phyloP scores from a whole-genome alignment of 1,140 invertebrate species.

The Phenacoccus solenopsis region DNA sequence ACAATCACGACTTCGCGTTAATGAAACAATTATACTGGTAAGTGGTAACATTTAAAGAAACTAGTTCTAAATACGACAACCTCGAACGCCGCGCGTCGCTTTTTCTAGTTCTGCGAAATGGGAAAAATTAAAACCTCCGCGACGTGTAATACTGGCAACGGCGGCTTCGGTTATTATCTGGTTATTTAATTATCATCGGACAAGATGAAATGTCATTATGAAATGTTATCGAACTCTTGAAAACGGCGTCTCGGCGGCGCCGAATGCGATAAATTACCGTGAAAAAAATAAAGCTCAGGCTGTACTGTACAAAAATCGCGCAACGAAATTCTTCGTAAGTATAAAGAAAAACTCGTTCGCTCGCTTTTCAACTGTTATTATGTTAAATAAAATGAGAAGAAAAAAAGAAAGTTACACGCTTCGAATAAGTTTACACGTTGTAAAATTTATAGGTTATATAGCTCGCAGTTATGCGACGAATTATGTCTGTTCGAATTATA shows the following conservation, averaged over 20 bases:
- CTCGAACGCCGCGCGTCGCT: background rate
- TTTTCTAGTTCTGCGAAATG: background rate
- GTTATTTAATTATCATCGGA: conserved; percentile 8
- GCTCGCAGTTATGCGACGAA: background rate
- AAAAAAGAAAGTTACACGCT: background rate
- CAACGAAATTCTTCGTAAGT: background rate
- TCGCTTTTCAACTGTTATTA: too few relatives aligned
- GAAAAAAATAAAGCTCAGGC: background rate
- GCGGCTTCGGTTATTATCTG: background rate
- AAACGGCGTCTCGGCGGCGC: conserved; percentile 8
- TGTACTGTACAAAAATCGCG: background rate
- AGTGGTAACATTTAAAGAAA: too few relatives aligned
- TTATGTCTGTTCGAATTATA: background rate
- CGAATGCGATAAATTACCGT: background rate
- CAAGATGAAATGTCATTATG: conserved; percentile 6
- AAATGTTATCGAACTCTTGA: conserved; percentile 13
- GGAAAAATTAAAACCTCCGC: background rate
- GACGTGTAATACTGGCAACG: background rate
- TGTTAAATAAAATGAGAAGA: background rate
- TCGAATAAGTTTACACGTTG: background rate
- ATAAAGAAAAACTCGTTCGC: background rate
- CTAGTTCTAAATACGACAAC: too few relatives aligned
- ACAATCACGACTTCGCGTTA: background rate
- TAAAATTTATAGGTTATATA: background rate
- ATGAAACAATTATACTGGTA: background rate